Percentiles rank a stretch among this genome's conserved stretches.
phyloP scores from a whole-genome alignment of 1,140 invertebrate species.

The Lethrus apterus region DNA sequence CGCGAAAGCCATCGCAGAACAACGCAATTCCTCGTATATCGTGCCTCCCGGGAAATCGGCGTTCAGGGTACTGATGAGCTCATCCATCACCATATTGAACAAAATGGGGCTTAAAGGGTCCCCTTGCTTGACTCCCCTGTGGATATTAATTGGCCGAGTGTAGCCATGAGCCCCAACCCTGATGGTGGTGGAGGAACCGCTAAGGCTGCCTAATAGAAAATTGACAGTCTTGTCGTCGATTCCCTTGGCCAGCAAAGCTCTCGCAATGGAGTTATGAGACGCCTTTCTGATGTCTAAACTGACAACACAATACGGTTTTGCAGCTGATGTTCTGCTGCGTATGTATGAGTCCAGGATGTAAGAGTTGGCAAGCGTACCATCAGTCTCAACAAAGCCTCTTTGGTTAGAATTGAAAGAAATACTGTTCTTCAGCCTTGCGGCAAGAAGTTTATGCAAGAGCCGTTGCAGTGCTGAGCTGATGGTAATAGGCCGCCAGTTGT shows the following conservation, averaged over 20 bases:
- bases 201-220: conserved; percentile 27
- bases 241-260: conserved; percentile 24
- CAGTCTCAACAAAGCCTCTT: conserved; percentile 17
- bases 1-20: conserved; percentile 26
- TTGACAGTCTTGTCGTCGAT: conserved; percentile 12
- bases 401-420: conserved; percentile 7
- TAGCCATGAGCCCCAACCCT: conserved; percentile 15
- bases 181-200: conserved; percentile 22
- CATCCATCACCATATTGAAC: conserved; percentile 45
- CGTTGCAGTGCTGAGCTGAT: conserved; percentile 18
- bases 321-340: no score
- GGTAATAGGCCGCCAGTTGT: conserved; percentile 24
- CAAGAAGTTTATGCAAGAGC: conserved; percentile 11
- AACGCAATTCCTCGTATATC: background rate
- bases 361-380: conserved; percentile 19
- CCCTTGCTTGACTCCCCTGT: conserved; percentile 45
- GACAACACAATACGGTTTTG: conserved; percentile 25
- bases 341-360: conserved; percentile 12
- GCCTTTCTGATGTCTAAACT: conserved; percentile 39
- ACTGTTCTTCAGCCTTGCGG: background rate
- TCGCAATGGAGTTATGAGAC: conserved; percentile 31
- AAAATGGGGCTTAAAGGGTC: conserved; percentile 44
- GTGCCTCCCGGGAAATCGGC: background rate
- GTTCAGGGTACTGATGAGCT: conserved; percentile 26
- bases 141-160: conserved; percentile 25